Evolutionary conservation across 2,113 vertebrate genomes (phyloP).

Genomic region (Macrotus californicus): DNA sequence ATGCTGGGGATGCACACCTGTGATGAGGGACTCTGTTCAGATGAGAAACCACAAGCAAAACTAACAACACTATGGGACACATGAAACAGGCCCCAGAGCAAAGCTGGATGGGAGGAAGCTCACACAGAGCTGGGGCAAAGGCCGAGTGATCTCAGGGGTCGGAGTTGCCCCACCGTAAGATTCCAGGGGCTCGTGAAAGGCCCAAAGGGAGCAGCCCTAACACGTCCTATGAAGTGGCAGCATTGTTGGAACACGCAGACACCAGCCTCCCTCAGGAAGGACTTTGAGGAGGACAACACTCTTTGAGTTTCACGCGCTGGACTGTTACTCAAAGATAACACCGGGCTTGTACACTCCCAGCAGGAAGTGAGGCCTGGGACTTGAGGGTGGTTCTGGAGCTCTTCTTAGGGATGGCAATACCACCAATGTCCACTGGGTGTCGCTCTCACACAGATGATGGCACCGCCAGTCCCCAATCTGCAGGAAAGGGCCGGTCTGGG

Average conservation of each 20-base stretch:
- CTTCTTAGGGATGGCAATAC: neutral
- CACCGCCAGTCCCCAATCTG: rapidly evolving
- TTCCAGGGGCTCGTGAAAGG: neutral
- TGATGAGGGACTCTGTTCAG: neutral
- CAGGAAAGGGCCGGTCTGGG: neutral
- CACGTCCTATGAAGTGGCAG: neutral
- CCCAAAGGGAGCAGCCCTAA: neutral
- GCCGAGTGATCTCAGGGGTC: neutral
- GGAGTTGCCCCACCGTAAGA: neutral
- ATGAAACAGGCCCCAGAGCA: neutral
- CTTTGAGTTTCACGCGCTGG: neutral
- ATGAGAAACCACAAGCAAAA: neutral
- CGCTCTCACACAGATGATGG: slow-evolving; percentile 15
- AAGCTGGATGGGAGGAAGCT: neutral
- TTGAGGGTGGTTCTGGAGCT: neutral
- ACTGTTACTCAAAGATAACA: neutral
- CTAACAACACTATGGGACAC: neutral
- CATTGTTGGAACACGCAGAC: neutral
- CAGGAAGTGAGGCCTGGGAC: neutral
- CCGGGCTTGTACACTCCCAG: neutral
- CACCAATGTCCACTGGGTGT: neutral
- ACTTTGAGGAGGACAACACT: neutral
- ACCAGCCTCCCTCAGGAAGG: neutral
- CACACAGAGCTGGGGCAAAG: neutral
- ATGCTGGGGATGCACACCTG: neutral